Conservation (phyloP, 64 coral and sea anemone genomes). For the Hydrozoanthus tunicans region DNA sequence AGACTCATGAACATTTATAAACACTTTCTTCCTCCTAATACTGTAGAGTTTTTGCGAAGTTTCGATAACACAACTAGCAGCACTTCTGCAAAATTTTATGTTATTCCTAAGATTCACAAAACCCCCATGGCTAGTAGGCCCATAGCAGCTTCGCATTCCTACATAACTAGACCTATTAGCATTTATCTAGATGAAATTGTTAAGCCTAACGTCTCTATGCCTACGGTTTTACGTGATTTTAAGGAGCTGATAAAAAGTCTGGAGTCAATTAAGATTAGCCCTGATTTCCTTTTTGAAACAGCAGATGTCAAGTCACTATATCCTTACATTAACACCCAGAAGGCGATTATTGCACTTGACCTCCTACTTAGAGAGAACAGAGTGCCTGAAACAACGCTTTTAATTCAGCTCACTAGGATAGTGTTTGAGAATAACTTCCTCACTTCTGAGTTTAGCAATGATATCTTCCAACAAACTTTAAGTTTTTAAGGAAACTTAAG, state of each 20-base stretch:
- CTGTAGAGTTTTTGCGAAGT: background rate
- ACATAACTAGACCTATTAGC: background rate
- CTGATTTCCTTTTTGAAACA: background rate
- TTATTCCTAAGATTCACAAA: background rate
- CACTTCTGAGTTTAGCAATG: background rate
- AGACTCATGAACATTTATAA: background rate
- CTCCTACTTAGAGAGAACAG: background rate
- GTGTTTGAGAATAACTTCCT: slow-evolving; percentile 22
- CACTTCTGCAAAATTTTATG: no score
- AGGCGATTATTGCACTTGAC: slow-evolving; percentile 9
- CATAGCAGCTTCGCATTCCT: background rate
- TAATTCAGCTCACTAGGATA: slow-evolving; percentile 7
- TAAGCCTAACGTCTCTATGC: background rate
- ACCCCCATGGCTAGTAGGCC: background rate
- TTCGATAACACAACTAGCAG: background rate
- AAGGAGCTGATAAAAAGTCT: background rate
- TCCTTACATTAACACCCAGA: background rate
- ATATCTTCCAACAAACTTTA: background rate
- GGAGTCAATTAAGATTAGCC: background rate
- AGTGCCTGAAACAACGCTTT: background rate
- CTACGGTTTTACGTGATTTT: background rate
- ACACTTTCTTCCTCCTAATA: background rate
- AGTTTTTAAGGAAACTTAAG: background rate
- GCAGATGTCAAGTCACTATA: background rate
- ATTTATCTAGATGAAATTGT: background rate